Conservation (phyloP, 1,140 invertebrate species). For the Maniola jurtina region DNA sequence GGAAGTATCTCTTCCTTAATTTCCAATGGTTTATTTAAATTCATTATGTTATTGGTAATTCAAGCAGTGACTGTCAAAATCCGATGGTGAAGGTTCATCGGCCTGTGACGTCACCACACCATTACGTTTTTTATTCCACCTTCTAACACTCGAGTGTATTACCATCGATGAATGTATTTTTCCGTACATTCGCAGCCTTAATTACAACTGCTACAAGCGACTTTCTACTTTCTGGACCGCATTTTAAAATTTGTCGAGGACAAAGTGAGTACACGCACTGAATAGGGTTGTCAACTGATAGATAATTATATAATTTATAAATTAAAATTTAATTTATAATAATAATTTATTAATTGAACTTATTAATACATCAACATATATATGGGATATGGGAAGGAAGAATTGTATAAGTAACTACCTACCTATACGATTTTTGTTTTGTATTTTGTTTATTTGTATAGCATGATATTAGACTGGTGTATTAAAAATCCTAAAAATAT, state of each 20-base stretch:
- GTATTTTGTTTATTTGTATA: neutral
- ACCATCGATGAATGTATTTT: constrained; percentile 14
- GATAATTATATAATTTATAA: neutral
- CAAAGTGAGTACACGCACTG: constrained; percentile 9
- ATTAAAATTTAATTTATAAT: no score
- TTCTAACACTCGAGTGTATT: constrained; percentile 29
- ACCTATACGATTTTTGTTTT: no score
- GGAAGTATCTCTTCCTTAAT: constrained; percentile 30
- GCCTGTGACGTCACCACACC: constrained; percentile 59
- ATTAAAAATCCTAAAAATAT: no score
- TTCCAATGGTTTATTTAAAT: constrained; percentile 23
- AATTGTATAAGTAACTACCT: no score
- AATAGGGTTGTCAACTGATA: constrained; percentile 6
- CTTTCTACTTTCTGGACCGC: constrained; percentile 18
- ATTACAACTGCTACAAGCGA: constrained; percentile 11
- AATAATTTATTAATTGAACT: no score
- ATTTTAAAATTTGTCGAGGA: constrained; percentile 24
- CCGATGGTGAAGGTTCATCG: constrained; percentile 48
- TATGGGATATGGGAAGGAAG: no score
- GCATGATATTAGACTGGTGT: no score
- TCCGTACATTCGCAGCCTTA: constrained; percentile 24
- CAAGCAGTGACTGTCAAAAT: constrained; percentile 48
- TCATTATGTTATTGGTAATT: constrained; percentile 27
- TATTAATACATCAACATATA: no score
- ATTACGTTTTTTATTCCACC: constrained; percentile 58